phyloP scores from a whole-genome alignment of 2,113 vertebrate species.

The Formicarius rufipectus region DNA sequence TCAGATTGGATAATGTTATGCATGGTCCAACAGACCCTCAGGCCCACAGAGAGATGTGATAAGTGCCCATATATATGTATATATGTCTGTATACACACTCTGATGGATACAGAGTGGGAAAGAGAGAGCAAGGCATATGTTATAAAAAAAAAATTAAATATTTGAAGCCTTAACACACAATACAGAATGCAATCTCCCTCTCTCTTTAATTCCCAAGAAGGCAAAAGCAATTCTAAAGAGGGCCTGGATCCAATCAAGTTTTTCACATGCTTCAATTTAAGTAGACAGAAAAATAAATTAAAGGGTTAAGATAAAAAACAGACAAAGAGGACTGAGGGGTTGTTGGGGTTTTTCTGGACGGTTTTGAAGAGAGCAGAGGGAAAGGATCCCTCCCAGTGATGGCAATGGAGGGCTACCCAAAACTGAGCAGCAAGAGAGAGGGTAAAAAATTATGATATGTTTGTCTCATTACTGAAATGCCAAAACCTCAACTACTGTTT shows the following conservation, averaged over 20 bases:
- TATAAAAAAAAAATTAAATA: not conserved
- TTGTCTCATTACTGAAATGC: not conserved
- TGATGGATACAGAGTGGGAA: not conserved
- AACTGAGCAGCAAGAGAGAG: not conserved
- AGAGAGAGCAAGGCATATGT: not conserved
- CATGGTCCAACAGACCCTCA: not conserved
- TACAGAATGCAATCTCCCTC: not conserved
- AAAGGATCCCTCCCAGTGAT: not conserved
- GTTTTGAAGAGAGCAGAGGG: not conserved
- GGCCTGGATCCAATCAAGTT: not conserved
- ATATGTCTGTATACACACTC: not conserved
- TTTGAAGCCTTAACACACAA: not conserved
- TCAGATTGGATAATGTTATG: not conserved
- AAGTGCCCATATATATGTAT: not conserved
- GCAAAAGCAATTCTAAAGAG: not conserved
- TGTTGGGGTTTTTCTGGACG: not conserved
- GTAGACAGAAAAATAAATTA: not conserved
- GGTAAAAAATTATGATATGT: not conserved
- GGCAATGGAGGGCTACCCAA: not conserved
- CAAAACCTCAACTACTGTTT: not conserved
- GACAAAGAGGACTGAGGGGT: not conserved
- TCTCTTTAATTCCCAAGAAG: not conserved
- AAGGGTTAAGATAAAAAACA: not conserved
- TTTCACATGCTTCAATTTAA: not conserved
- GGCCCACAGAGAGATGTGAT: not conserved